phyloP scores from a whole-genome alignment of 1,140 invertebrate genomes.

The Andrena cerasifolii region DNA sequence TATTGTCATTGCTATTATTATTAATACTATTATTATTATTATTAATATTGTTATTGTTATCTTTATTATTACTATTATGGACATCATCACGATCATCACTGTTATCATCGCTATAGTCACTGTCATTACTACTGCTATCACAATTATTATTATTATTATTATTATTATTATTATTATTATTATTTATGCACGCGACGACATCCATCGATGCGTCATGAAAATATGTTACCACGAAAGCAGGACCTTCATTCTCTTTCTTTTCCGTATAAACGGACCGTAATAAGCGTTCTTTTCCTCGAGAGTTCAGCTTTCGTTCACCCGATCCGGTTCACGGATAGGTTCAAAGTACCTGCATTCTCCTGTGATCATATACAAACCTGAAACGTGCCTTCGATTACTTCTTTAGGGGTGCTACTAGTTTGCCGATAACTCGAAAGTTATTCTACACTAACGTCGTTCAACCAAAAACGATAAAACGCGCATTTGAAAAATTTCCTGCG shows the following conservation, averaged over 20 bases:
- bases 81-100: constrained; percentile 15
- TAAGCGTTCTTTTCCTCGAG: not conserved
- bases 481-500: not conserved
- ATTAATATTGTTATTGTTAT: constrained; percentile 31
- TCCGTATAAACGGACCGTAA: not conserved
- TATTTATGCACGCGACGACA: not conserved
- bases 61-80: constrained; percentile 12
- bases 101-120: constrained; percentile 29
- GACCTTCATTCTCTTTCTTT: not conserved
- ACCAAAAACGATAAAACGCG: not conserved
- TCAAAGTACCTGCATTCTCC: constrained; percentile 23
- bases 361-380: constrained; percentile 41
- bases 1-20: constrained; percentile 46
- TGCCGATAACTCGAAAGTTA: not conserved
- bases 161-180: not conserved
- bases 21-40: constrained; percentile 37
- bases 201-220: not conserved
- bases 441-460: not conserved
- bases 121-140: not conserved
- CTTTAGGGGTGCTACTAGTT: not conserved
- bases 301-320: not conserved
- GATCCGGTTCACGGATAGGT: not conserved
- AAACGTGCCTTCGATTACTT: constrained; percentile 36
- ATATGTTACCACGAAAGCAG: constrained; percentile 2
- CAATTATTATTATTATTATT: not conserved